A percentile compares a stretch with the other conserved stretches of the same genome.
phyloP scores from a whole-genome alignment of 2,888 invertebrate species.

The Ametastegia equiseti region DNA sequence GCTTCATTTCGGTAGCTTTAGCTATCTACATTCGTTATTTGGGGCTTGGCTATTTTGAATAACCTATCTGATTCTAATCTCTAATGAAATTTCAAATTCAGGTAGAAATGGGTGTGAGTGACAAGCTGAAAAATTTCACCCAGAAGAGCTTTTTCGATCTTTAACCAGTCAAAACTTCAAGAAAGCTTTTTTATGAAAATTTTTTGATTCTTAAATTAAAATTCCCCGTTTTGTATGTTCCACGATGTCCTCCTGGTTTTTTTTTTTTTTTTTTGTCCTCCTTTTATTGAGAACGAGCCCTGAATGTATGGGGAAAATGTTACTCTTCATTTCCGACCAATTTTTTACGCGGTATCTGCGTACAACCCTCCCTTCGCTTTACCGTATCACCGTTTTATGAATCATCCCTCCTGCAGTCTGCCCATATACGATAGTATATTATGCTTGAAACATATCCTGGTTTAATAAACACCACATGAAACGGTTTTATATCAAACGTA shows the following conservation, averaged over 20 bases:
- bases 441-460: constrained; percentile 5
- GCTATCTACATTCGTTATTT: background rate
- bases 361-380: background rate
- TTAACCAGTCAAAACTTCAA: too few species aligned
- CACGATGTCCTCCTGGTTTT: too few species aligned
- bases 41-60: background rate
- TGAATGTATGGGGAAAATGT: background rate
- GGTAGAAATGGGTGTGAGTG: too few species aligned
- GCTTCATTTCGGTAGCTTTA: background rate
- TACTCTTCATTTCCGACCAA: background rate
- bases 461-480: constrained; percentile 24
- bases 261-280: background rate
- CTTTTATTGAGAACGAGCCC: background rate
- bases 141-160: too few species aligned
- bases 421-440: constrained; percentile 5
- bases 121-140: too few species aligned
- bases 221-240: background rate
- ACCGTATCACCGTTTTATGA: constrained; percentile 25
- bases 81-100: too few species aligned
- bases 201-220: background rate
- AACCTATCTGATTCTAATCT: background rate
- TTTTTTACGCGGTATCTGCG: constrained; percentile 24
- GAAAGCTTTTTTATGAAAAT: too few species aligned
- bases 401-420: constrained; percentile 8
- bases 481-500: constrained; percentile 19